Evolutionary conservation across 2,888 invertebrate genomes (phyloP), one percentile per base, ranked within the genome.

Genomic region (Boloria euphrosyne): DNA sequence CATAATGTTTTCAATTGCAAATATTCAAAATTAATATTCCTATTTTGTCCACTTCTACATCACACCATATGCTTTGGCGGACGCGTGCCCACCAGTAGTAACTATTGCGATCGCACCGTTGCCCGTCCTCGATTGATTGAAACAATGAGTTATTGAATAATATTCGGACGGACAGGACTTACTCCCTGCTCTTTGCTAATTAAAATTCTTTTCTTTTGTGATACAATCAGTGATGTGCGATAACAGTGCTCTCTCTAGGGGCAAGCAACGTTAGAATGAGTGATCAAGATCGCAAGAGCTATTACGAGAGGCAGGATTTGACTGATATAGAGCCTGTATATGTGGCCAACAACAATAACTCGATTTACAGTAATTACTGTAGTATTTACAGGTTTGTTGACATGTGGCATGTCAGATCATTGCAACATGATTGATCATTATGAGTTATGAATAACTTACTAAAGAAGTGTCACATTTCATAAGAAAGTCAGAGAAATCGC

Each of bases 351-450:
- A 91, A 91, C 70, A 89, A 92, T 73, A 89, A 90, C 73, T 92
- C 92, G 16, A 82, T 92, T 70, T 93, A 92, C 78, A 93, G 93
- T 83, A 93, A 93, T 83, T 94, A 94, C 85, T 93, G 93, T 83
- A 93, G 93, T 71, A 92, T 93, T 77, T 92, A 92, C 88, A 92
- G 93, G 93, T 93, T 84, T 49, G 65, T 62, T 27, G 31, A 22
- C 44, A 47, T 13, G 46, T 14, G 17, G 43, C 13, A 52, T 44
- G 14, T 18, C 14, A 47, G 31, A 17, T 13, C 4, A 44, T 13
- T 16, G 38, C 13, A 2, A 22, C 22, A 2, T 22, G 22, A 22
- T 22, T 22, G 22, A 22, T 22, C 22, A 22, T 22, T 22, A 3
- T 22, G 22, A 22, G 1, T 22, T 22, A 22, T 2, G n/a, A 2